Base-by-base conservation (phyloP, 2,113 vertebrate species). In the Lutjanus erythropterus region DNA sequence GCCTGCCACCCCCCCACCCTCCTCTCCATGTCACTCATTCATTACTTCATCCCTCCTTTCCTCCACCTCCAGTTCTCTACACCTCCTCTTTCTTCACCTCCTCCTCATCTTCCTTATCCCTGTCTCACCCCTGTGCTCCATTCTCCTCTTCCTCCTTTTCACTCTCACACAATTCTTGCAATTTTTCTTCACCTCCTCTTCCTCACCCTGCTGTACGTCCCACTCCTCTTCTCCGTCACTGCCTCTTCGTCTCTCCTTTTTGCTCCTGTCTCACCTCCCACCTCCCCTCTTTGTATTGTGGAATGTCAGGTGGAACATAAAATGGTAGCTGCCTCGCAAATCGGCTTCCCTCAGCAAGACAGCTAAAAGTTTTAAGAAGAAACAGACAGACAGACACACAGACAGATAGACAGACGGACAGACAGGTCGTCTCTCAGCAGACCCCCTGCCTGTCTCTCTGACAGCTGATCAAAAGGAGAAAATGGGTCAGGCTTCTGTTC, bases 401-500 rank as follows among this genome's bases (percentile, higher is more conserved):
- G 56, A 50, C n/a, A 39, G 46, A 65, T 15, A 27, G 37, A 47
- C 19, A 37, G 69, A 46, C 12, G 31, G 83, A 52, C 31, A 84
- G 79, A 52, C 78, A 81, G 85, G 42, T 75, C 21, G 15, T 69
- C 62, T 59, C 50, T 79, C 47, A 67, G 65, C 31, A 80, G 89
- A 81, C 81, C 86, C 72, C 90, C 91, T 55, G 74, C 76, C 50
- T 44, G 66, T 69, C 72, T 71, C 66, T 49, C 74, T 84, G 89
- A 88, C 85, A 84, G 71, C 87, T 90, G 90, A 91, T 89, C 90
- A 91, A 89, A 90, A 85, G 87, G 71, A 83, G 86, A 86, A 90
- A 93, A 90, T 93, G 87, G 91, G 90, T 91, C 91, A 93, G 80
- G 87, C 86, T 86, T 91, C 91, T 87, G 86, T 87, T 87, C 82